Evolutionary conservation across 2,113 vertebrate species (phyloP).

Genomic region (Clarias macrocephalus): DNA sequence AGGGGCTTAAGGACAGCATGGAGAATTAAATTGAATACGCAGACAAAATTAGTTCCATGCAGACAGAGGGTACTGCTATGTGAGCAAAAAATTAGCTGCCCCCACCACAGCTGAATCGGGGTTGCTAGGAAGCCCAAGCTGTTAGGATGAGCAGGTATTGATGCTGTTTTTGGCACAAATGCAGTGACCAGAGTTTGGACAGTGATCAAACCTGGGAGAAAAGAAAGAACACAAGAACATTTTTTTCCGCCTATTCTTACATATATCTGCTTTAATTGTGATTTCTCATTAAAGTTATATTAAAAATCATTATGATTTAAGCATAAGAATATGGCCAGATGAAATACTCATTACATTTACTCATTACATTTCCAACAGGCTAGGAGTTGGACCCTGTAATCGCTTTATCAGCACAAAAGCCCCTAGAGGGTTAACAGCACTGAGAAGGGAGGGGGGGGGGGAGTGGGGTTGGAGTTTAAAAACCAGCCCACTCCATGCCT

Average conservation of each 20-base stretch:
- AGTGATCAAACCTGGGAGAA: neutral
- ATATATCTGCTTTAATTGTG: neutral
- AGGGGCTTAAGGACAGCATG: constrained; percentile 74
- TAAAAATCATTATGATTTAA: neutral
- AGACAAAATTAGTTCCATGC: constrained; percentile 78
- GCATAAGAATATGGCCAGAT: neutral
- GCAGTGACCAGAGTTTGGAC: neutral
- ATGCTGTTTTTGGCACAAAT: constrained; percentile 32
- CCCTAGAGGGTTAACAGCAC: constrained; percentile 37
- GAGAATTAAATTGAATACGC: constrained; percentile 76
- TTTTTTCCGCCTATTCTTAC: neutral
- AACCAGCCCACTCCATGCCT: constrained; percentile 22
- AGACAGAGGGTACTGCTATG: constrained; percentile 69
- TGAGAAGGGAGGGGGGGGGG: neutral
- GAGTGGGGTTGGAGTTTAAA: neutral
- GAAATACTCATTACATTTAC: constrained; percentile 30
- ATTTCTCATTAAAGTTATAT: neutral
- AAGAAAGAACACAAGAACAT: neutral
- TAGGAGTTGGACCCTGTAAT: constrained; percentile 31
- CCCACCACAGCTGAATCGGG: constrained; percentile 69
- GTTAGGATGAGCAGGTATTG: constrained; percentile 42
- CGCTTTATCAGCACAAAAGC: constrained; percentile 49
- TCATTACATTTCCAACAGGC: constrained; percentile 33
- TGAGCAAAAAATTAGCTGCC: constrained; percentile 73
- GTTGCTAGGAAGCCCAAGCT: constrained; percentile 57